A percentile compares a stretch with the other conserved stretches of the same genome.
These are phyloP conservation scores for Zelleria hepariella DNA, from an alignment of 2,888 invertebrate species.

Conservation along the genomic window DNA sequence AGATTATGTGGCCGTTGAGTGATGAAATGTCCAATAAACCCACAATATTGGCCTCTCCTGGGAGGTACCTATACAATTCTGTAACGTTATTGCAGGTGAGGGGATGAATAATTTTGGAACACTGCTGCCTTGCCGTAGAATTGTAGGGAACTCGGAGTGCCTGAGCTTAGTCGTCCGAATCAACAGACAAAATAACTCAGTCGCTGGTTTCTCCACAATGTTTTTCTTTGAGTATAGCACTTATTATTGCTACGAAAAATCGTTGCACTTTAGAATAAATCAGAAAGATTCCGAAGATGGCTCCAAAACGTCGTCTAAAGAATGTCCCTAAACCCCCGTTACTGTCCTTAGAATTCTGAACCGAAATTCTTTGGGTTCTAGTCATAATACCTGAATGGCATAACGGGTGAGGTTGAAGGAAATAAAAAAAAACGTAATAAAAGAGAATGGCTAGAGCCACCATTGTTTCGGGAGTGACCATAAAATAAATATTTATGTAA, in stretches of 20 bases:
- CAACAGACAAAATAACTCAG: not conserved
- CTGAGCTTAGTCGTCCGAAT: not conserved
- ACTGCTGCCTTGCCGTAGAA: too few species aligned
- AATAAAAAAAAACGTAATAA: slow-evolving; percentile 33
- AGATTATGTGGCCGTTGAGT: not conserved
- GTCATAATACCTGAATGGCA: slow-evolving; percentile 1
- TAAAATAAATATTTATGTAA: slow-evolving; percentile 41
- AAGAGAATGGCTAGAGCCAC: slow-evolving; percentile 22
- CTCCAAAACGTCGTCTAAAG: not conserved
- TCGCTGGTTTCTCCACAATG: not conserved
- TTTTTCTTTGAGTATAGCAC: not conserved
- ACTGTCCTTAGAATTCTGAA: not conserved
- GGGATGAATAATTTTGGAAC: too few species aligned
- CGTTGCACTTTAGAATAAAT: too few species aligned
- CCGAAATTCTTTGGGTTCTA: not conserved
- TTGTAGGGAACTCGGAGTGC: too few species aligned
- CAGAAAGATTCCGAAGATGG: too few species aligned
- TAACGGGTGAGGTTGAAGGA: slow-evolving; percentile 13
- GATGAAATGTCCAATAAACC: not conserved
- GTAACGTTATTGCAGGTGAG: not conserved
- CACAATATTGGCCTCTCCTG: not conserved
- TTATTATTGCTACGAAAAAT: too few species aligned
- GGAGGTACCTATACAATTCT: not conserved
- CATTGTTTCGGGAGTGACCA: slow-evolving; percentile 46
- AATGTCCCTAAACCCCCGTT: not conserved